These are phyloP conservation scores for Laticauda colubrina DNA, from an alignment of 2,113 vertebrate species.

Conservation along the genomic window DNA sequence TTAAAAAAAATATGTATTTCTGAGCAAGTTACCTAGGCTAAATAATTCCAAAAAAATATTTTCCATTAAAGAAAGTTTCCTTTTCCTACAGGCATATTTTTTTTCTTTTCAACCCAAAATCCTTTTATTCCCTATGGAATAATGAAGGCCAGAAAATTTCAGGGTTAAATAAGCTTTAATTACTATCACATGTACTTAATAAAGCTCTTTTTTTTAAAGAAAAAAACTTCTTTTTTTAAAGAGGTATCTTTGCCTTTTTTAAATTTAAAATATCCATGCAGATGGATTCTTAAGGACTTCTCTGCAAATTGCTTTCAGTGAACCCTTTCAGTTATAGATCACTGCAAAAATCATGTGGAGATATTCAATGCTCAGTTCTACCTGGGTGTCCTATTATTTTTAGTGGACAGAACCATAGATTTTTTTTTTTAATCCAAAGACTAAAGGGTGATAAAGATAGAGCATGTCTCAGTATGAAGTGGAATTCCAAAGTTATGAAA, in stretches of 20 bases:
- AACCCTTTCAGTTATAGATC: conserved; percentile 77
- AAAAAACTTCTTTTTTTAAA: conserved; percentile 63
- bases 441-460: conserved; percentile 1
- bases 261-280: conserved; percentile 78
- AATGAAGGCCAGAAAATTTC: conserved; percentile 76
- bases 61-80: conserved; percentile 55
- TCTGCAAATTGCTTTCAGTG: conserved; percentile 81
- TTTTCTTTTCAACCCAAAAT: conserved; percentile 73
- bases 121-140: conserved; percentile 62
- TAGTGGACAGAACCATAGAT: conserved; percentile 59
- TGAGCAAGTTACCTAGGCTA: conserved; percentile 42
- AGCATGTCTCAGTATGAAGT: neutral
- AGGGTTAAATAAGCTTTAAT: conserved; percentile 83
- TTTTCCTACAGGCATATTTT: conserved; percentile 70
- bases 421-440: conserved; percentile 24
- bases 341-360: conserved; percentile 74
- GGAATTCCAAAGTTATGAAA: neutral
- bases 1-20: neutral
- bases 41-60: conserved; percentile 62
- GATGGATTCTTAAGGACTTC: conserved; percentile 79
- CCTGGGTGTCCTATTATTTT: conserved; percentile 75
- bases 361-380: conserved; percentile 69
- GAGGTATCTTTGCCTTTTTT: conserved; percentile 81
- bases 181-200: conserved; percentile 82
- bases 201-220: conserved; percentile 68